These are phyloP conservation scores for Bombylius major DNA, from an alignment of 2,888 invertebrate genomes.

Conservation along the genomic window DNA sequence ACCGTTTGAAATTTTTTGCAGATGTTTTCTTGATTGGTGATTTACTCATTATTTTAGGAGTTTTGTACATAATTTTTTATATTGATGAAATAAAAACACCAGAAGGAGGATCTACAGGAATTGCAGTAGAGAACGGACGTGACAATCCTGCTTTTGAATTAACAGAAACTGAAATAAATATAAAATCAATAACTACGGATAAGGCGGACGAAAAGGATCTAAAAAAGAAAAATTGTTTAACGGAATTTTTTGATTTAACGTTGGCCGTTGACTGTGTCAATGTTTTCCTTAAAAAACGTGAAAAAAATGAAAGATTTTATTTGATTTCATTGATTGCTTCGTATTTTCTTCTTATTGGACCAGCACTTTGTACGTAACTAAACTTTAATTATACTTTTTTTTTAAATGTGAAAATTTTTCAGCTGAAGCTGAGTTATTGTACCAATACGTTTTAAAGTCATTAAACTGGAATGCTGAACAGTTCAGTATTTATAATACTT, in stretches of 20 bases:
- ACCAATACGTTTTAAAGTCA: conserved; percentile 28
- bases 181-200: not conserved
- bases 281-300: conserved; percentile 28
- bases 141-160: conserved; percentile 14
- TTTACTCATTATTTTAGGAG: conserved; percentile 28
- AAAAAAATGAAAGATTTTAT: conserved; percentile 26
- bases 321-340: conserved; percentile 26
- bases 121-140: not conserved
- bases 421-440: conserved; percentile 32
- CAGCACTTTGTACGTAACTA: conserved; percentile 19
- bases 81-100: conserved; percentile 25
- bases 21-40: conserved; percentile 31
- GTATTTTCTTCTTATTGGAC: conserved; percentile 31
- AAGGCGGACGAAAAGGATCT: not conserved
- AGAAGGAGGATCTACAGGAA: conserved; percentile 3
- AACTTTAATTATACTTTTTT: not conserved
- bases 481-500: conserved; percentile 28
- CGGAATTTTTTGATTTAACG: conserved; percentile 33
- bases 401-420: not conserved
- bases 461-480: conserved; percentile 34
- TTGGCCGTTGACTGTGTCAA: conserved; percentile 29
- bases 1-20: conserved; percentile 12
- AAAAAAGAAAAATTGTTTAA: conserved; percentile 18
- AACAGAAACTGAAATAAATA: not conserved
- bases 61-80: conserved; percentile 30